Evolutionary conservation across 2,888 invertebrate species (phyloP), one percentile per base, ranked within the genome.

Genomic region (Eupithecia inturbata): DNA sequence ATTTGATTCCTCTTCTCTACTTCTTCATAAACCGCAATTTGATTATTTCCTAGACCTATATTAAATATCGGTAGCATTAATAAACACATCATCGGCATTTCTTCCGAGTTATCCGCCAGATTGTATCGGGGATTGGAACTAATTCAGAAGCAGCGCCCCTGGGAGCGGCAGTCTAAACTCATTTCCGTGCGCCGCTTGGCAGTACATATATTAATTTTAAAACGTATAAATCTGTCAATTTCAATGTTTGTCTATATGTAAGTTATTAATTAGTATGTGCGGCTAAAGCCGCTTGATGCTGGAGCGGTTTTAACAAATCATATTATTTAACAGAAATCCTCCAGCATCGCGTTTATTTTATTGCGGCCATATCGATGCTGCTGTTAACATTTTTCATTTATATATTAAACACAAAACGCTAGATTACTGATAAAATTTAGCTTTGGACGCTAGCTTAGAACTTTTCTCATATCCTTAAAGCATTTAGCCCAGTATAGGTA

Each of bases 181-280:
- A 96, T 96, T 96, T 96, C 96, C 96, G 88, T 95, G 94, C 93
- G 95, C 95, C 95, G 95, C 95, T 95, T 95, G 95, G 95, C 57
- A 57, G 57, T 26, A n/a, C n/a, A n/a, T n/a, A 57, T 57, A 57
- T 57, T 57, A 57, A 57, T 57, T 57, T 57, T 57, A 96, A 96
- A 96, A 91, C 92, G 95, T 95, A 95, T 95, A 95, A 77, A 71
- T 75, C 74, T 74, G 78, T 78, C 93, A 92, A 91, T 91, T 87
- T 75, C 80, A 71, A 75, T 74, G 75, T 78, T 77, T 69, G 71
- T 71, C 67, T 70, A 64, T 67, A 73, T 70, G 67, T 70, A 70
- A 71, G 57, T 39, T 72, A 70, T 75, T 75, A 72, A 75, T 75
- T 72, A 70, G 70, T 66, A 84, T 69, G 80, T 81, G 80, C 79